These are phyloP conservation scores for Phainopepla nitens DNA, from an alignment of 2,113 vertebrate genomes.

Conservation along the genomic window DNA sequence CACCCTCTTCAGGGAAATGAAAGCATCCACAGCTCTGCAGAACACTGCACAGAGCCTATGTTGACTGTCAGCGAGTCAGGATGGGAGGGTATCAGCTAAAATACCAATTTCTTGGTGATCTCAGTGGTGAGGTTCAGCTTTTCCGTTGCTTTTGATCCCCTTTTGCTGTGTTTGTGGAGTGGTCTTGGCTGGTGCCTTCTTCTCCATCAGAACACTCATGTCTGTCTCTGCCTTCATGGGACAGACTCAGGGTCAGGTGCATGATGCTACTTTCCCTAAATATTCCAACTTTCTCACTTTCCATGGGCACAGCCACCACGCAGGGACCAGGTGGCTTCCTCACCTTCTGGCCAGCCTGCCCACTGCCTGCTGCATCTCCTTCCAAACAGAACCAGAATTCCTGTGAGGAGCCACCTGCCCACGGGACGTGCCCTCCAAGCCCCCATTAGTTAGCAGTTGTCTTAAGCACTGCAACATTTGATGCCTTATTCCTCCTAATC, in stretches of 20 bases:
- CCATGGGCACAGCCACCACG: background rate
- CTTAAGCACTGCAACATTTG: constrained; percentile 27
- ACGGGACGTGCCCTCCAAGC: background rate
- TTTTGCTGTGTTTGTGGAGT: background rate
- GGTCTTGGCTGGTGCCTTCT: background rate
- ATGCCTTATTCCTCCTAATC: constrained; percentile 48
- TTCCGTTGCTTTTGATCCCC: rapidly evolving
- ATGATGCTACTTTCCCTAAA: background rate
- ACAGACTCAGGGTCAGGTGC: background rate
- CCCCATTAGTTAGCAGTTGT: constrained; percentile 28
- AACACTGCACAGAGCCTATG: rapidly evolving
- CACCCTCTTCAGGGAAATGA: background rate
- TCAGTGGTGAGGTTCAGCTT: background rate
- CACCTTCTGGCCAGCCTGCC: background rate
- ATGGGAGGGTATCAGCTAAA: background rate
- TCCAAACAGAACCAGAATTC: background rate
- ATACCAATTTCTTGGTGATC: rapidly evolving
- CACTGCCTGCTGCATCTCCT: background rate
- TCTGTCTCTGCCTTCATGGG: background rate
- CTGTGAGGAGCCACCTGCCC: background rate
- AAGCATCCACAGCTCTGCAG: background rate
- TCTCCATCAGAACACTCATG: background rate
- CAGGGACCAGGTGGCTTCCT: background rate
- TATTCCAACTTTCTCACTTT: background rate
- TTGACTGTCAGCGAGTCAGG: rapidly evolving